phyloP scores from a whole-genome alignment of 2,797 vertebrate genomes.

The Gephyroberyx darwinii region DNA sequence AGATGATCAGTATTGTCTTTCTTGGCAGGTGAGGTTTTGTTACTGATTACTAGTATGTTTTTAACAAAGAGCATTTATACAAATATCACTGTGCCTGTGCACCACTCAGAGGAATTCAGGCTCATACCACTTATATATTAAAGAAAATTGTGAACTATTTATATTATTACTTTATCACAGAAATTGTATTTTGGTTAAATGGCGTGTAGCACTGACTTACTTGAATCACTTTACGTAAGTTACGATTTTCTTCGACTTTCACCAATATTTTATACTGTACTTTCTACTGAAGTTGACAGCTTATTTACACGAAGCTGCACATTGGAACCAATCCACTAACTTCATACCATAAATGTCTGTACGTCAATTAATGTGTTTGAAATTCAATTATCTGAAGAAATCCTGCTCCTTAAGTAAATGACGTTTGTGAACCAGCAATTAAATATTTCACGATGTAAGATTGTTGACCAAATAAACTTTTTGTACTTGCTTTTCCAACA shows the following conservation, averaged over 20 bases:
- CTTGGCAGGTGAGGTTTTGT: conserved; percentile 27
- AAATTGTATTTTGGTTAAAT: conserved; percentile 56
- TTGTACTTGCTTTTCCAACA: conserved; percentile 43
- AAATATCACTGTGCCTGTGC: conserved; percentile 47
- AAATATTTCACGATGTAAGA: conserved; percentile 15
- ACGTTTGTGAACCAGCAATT: conserved; percentile 15
- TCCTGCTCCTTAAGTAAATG: not conserved
- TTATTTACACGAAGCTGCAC: conserved; percentile 22
- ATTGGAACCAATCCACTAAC: conserved; percentile 17
- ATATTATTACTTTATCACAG: conserved; percentile 53
- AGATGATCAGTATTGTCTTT: not conserved
- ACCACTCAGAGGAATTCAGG: conserved; percentile 26
- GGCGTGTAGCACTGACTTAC: conserved; percentile 50
- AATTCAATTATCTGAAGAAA: conserved; percentile 15
- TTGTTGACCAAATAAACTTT: conserved; percentile 29
- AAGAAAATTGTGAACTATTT: conserved; percentile 60
- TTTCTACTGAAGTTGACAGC: conserved; percentile 8
- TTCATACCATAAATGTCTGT: conserved; percentile 19
- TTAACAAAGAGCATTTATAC: conserved; percentile 25
- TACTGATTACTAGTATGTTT: conserved; percentile 41
- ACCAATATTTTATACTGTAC: conserved; percentile 67
- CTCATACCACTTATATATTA: conserved; percentile 64
- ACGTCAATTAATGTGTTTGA: conserved; percentile 8
- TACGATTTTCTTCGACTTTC: conserved; percentile 33
- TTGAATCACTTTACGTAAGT: conserved; percentile 49